Percentiles rank a stretch among this genome's conserved stretches.
These are phyloP conservation scores for Archilochus colubris DNA, from an alignment of 2,113 vertebrate genomes.

Conservation along the genomic window DNA sequence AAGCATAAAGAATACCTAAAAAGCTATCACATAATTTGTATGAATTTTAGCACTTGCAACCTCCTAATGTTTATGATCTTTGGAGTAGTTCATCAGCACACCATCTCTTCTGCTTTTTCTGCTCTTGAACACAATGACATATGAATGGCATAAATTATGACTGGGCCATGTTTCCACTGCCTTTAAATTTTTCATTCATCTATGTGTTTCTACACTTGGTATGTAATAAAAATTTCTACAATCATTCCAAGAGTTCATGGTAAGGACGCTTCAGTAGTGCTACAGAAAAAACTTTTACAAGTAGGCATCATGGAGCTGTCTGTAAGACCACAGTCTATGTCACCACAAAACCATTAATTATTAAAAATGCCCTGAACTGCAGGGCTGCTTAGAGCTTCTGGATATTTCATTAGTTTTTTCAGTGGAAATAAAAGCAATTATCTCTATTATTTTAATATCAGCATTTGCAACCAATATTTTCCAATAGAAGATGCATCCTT, in stretches of 20 bases:
- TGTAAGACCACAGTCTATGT: neutral
- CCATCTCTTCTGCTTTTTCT: neutral
- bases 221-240: neutral
- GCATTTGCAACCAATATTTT: neutral
- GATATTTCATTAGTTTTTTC: constrained; percentile 30
- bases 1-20: neutral
- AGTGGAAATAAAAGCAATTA: constrained; percentile 12
- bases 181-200: neutral
- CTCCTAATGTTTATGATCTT: neutral
- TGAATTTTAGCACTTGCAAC: neutral
- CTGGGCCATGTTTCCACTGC: neutral
- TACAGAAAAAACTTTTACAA: neutral
- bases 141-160: neutral
- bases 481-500: neutral
- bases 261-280: neutral
- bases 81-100: neutral
- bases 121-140: neutral
- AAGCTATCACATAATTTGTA: neutral
- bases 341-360: constrained; percentile 31
- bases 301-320: neutral
- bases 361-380: constrained; percentile 35
- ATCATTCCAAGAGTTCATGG: neutral
- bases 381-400: neutral
- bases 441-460: constrained; percentile 33
- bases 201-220: neutral